A percentile compares a stretch with the other conserved stretches of the same genome.
Conservation (phyloP, 92 coral and sea anemone species). For the Muricea muricata region DNA sequence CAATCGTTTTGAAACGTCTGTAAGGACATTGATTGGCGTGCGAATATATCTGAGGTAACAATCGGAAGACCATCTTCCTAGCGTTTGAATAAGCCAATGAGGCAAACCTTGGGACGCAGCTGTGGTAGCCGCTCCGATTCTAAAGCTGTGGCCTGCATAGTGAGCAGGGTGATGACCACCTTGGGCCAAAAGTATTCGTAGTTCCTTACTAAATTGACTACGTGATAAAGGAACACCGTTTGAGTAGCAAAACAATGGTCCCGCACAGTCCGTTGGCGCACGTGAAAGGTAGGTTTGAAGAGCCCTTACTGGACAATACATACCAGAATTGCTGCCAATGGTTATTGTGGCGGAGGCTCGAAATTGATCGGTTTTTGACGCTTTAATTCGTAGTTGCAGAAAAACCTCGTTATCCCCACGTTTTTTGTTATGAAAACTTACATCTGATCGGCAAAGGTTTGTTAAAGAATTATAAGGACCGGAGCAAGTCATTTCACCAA, state of each 20-base stretch:
- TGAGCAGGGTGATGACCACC: constrained; percentile 20
- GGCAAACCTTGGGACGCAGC: constrained; percentile 35
- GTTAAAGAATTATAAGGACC: neutral
- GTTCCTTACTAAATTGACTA: constrained; percentile 21
- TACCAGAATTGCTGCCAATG: constrained; percentile 26
- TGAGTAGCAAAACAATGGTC: constrained; percentile 18
- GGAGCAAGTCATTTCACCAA: constrained; percentile 59
- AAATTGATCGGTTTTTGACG: constrained; percentile 54
- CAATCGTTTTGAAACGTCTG: neutral
- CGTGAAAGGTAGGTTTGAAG: constrained; percentile 18
- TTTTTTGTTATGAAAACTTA: constrained; percentile 10
- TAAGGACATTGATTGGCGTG: neutral
- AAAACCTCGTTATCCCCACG: neutral
- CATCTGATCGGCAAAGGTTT: constrained; percentile 41
- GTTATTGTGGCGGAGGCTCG: constrained; percentile 39
- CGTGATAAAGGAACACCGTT: constrained; percentile 18
- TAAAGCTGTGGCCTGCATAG: constrained; percentile 52
- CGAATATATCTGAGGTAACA: constrained; percentile 44
- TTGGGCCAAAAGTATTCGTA: constrained; percentile 11
- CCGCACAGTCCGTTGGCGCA: neutral
- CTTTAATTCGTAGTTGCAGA: constrained; percentile 21
- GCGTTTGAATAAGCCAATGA: constrained; percentile 34
- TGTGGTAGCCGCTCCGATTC: constrained; percentile 46
- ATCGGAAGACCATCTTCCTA: constrained; percentile 47
- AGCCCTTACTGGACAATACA: constrained; percentile 41